Percentiles rank a stretch among this genome's conserved stretches.
phyloP scores from a whole-genome alignment of 2,113 vertebrate species.

The Psittacara wagleri region DNA sequence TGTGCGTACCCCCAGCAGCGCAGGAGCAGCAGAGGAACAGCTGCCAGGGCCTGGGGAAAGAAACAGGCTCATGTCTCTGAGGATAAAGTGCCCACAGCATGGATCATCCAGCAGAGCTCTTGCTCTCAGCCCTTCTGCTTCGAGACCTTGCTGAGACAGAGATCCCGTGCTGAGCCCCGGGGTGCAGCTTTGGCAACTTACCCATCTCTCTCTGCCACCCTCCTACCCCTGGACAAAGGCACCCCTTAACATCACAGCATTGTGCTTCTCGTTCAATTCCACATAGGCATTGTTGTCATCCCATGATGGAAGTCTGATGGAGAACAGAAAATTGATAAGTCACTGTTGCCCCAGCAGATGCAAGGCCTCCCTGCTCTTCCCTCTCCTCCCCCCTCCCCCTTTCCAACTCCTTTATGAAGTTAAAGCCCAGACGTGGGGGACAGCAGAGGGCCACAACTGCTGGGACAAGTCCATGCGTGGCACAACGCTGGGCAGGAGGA shows the following conservation, averaged over 20 bases:
- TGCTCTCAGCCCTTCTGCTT: not conserved
- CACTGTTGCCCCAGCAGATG: too few relatives aligned
- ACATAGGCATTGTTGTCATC: rapidly evolving
- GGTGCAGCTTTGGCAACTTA: not conserved
- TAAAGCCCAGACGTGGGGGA: rapidly evolving
- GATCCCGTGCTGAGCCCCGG: rapidly evolving
- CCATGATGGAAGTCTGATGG: rapidly evolving
- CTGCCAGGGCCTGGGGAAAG: not conserved
- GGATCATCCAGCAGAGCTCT: not conserved
- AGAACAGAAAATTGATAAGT: not conserved
- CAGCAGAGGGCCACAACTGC: not conserved
- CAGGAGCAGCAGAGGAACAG: not conserved
- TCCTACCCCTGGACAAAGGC: not conserved
- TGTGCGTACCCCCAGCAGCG: not conserved
- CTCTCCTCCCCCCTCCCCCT: rapidly evolving
- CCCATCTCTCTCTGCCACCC: not conserved
- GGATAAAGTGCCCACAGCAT: not conserved
- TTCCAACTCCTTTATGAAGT: not conserved
- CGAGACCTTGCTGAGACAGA: not conserved
- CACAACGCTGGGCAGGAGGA: not conserved
- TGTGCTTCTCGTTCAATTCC: rapidly evolving
- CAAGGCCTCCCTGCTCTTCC: rapidly evolving
- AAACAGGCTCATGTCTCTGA: rapidly evolving
- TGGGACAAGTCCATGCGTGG: not conserved
- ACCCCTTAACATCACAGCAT: not conserved